Percentiles rank a stretch among this genome's conserved stretches.
These are phyloP conservation scores for Antennarius striatus DNA, from an alignment of 2,113 vertebrate species.

Conservation along the genomic window DNA sequence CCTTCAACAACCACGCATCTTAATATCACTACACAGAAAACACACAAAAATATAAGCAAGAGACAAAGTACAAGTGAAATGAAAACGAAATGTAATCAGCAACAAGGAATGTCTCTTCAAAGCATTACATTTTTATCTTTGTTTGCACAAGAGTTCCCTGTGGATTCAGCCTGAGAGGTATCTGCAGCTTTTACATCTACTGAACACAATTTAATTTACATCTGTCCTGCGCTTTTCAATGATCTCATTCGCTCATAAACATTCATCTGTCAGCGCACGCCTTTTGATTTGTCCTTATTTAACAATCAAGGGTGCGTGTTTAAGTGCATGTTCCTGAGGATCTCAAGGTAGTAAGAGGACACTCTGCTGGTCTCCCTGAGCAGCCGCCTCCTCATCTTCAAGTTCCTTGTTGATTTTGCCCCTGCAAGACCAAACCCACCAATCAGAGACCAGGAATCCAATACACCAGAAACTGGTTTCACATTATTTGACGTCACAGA, in stretches of 20 bases:
- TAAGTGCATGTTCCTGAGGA: neutral
- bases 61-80: slow-evolving; percentile 4
- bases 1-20: slow-evolving; percentile 22
- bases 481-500: neutral
- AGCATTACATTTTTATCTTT: slow-evolving; percentile 19
- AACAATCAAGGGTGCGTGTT: neutral
- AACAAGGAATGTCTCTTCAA: neutral
- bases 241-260: neutral
- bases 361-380: slow-evolving; percentile 75
- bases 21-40: slow-evolving; percentile 14
- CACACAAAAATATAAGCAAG: neutral
- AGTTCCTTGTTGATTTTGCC: slow-evolving; percentile 67
- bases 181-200: neutral
- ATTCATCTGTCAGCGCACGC: neutral
- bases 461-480: neutral
- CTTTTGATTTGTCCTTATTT: neutral
- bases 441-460: slow-evolving; percentile 32
- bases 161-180: neutral
- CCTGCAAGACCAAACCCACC: slow-evolving; percentile 55
- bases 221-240: neutral
- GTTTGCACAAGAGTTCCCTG: slow-evolving; percentile 2
- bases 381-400: slow-evolving; percentile 73
- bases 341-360: slow-evolving; percentile 78
- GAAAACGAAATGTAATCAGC: slow-evolving; percentile 31
- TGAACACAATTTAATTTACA: slow-evolving; percentile 15